Evolutionary conservation across 2,797 vertebrate species (phyloP).

Genomic region (Dipus sagitta): DNA sequence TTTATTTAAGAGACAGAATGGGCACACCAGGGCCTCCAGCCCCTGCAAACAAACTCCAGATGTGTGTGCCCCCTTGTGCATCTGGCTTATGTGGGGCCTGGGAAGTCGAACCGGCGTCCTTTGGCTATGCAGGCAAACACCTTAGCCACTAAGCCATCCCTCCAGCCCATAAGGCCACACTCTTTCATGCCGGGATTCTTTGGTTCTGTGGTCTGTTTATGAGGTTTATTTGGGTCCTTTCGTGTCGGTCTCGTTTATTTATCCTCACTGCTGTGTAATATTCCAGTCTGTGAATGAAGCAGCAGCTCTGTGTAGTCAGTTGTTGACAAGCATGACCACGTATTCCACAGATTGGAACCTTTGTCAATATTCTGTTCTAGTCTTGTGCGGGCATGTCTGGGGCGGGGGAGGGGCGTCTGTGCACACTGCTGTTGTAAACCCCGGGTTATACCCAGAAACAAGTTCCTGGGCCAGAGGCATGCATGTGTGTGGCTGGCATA

Average conservation of each 20-base stretch:
- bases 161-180: too few relatives aligned
- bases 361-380: too few relatives aligned
- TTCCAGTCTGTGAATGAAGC: not conserved
- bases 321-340: not conserved
- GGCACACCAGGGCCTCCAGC: too few relatives aligned
- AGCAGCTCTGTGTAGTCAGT: accelerated
- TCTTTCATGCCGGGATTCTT: not conserved
- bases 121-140: too few relatives aligned
- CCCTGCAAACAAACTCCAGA: too few relatives aligned
- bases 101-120: too few relatives aligned
- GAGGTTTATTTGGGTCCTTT: not conserved
- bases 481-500: too few relatives aligned
- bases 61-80: too few relatives aligned
- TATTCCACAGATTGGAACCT: not conserved
- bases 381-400: accelerated
- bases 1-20: too few relatives aligned
- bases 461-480: not conserved
- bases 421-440: not conserved
- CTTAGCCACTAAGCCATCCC: too few relatives aligned
- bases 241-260: not conserved
- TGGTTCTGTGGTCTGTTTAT: not conserved
- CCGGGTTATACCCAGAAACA: not conserved
- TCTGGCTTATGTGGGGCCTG: too few relatives aligned
- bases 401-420: not conserved
- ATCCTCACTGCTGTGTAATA: not conserved